phyloP scores from a whole-genome alignment of 2,797 vertebrate genomes.

The Hozukius guyotensis region DNA sequence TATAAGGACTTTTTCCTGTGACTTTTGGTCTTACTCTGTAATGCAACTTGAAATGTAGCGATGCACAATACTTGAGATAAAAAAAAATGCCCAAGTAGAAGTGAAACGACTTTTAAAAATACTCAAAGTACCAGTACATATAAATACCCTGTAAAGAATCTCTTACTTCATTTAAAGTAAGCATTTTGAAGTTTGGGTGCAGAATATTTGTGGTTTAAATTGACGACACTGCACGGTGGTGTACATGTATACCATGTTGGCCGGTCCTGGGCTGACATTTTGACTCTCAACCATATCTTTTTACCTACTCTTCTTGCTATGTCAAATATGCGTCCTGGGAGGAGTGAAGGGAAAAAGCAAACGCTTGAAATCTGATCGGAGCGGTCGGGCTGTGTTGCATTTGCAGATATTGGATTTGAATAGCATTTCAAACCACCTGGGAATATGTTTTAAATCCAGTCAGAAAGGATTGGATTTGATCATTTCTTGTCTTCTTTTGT shows the following conservation, averaged over 20 bases:
- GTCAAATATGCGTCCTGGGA: slow-evolving; percentile 7
- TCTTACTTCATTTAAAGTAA: too few relatives aligned
- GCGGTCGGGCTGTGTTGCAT: background rate
- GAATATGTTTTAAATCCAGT: slow-evolving; percentile 18
- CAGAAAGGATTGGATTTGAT: background rate
- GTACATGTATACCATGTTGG: background rate
- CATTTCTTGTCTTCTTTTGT: background rate
- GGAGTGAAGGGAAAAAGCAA: background rate
- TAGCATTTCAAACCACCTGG: slow-evolving; percentile 28
- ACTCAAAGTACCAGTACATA: too few relatives aligned
- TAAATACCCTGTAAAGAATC: too few relatives aligned
- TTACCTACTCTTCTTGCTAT: background rate
- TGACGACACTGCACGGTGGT: background rate
- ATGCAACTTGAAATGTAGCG: background rate
- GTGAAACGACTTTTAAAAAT: too few relatives aligned
- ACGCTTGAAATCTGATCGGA: slow-evolving; percentile 28
- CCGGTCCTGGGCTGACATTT: background rate
- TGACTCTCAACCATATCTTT: background rate
- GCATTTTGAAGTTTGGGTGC: background rate
- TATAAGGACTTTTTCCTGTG: background rate
- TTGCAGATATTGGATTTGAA: slow-evolving; percentile 35
- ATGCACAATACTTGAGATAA: background rate
- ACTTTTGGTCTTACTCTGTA: background rate
- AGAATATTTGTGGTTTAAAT: background rate
- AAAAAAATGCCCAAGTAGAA: background rate